Conservation (phyloP, 2,888 invertebrate genomes). For the Caenorhabditis sp. region DNA sequence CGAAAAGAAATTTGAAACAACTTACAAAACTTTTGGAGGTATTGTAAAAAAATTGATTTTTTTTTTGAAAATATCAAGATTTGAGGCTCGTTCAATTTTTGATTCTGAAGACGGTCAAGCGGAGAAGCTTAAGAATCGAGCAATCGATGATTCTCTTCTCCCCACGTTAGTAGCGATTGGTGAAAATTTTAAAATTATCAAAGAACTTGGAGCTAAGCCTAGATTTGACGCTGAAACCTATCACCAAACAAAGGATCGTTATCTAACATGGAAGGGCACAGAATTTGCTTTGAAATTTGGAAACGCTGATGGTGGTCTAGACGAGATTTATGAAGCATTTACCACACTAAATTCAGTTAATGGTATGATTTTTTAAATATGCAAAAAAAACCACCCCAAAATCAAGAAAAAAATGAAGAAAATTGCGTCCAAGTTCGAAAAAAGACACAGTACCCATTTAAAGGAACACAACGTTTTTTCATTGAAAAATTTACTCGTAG, state of each 20-base stretch:
- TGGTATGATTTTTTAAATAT: conserved; percentile 9
- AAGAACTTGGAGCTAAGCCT: conserved; percentile 36
- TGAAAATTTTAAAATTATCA: conserved; percentile 35
- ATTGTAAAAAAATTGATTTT: neutral
- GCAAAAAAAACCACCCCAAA: neutral
- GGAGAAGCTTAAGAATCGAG: conserved; percentile 24
- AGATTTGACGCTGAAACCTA: conserved; percentile 36
- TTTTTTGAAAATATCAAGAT: neutral
- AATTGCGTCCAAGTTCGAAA: too few species aligned
- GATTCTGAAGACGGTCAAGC: conserved; percentile 32
- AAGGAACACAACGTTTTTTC: too few species aligned
- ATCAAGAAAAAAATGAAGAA: too few species aligned
- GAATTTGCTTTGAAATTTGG: conserved; percentile 41
- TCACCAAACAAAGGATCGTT: conserved; percentile 38
- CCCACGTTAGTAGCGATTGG: conserved; percentile 39
- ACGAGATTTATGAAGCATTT: conserved; percentile 39
- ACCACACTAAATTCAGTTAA: conserved; percentile 26
- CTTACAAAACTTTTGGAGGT: conserved; percentile 28
- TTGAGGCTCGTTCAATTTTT: conserved; percentile 33
- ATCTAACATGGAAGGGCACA: conserved; percentile 44
- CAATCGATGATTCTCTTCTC: conserved; percentile 35
- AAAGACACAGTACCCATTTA: too few species aligned
- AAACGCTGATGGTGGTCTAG: conserved; percentile 14
- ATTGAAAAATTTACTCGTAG: too few species aligned
- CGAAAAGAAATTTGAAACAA: conserved; percentile 32